Conservation (phyloP, 2,113 vertebrate species). For the Heptranchias perlo region DNA sequence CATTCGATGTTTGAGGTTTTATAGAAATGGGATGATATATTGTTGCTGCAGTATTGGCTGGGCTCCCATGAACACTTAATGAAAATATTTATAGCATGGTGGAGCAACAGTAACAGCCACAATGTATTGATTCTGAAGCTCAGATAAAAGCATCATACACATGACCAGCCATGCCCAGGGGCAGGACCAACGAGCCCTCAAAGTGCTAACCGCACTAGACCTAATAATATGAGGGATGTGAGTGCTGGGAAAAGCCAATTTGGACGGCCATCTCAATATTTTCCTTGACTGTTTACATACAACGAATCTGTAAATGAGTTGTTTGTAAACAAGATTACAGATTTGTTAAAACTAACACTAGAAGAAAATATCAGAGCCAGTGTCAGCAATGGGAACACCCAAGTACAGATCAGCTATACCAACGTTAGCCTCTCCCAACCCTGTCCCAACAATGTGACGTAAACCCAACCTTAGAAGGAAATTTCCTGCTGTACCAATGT, state of each 20-base stretch:
- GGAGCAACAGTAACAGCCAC: slow-evolving; percentile 4
- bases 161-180: background rate
- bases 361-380: background rate
- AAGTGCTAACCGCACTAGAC: background rate
- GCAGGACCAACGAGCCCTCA: background rate
- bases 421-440: background rate
- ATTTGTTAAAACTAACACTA: background rate
- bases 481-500: background rate
- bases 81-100: slow-evolving; percentile 28
- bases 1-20: slow-evolving; percentile 11
- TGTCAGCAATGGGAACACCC: background rate
- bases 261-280: background rate
- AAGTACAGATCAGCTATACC: background rate
- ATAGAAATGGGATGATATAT: slow-evolving; percentile 17
- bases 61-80: background rate
- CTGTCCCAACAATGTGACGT: background rate
- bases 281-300: background rate
- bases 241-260: background rate
- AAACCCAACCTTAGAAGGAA: background rate
- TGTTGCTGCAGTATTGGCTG: slow-evolving; percentile 25
- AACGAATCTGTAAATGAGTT: background rate
- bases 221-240: background rate
- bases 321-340: background rate
- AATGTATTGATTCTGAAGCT: slow-evolving; percentile 12
- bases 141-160: background rate